Evolutionary conservation across 2,888 invertebrate genomes (phyloP).

Genomic region (Calliopum simillimum): DNA sequence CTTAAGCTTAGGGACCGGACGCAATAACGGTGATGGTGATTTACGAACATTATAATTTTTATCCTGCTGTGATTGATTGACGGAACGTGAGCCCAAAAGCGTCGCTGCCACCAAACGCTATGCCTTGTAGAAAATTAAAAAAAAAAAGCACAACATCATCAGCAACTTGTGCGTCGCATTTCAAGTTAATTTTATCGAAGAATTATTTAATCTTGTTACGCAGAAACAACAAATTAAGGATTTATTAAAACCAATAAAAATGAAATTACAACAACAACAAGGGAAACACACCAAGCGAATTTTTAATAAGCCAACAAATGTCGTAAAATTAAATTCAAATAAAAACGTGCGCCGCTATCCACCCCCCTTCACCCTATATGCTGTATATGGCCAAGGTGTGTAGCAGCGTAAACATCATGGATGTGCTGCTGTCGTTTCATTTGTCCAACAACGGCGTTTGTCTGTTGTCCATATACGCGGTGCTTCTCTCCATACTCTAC

Average conservation of each 20-base stretch:
- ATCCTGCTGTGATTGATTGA: constrained; percentile 42
- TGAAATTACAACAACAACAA: no score
- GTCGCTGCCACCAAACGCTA: background rate
- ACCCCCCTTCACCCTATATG: no score
- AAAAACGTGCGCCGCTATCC: no score
- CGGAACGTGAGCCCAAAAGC: constrained; percentile 34
- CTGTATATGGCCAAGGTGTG: background rate
- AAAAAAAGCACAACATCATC: background rate
- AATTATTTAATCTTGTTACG: constrained; percentile 11
- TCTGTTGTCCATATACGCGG: constrained; percentile 27
- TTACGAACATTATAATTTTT: constrained; percentile 36
- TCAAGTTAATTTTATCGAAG: constrained; percentile 7
- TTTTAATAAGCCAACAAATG: background rate
- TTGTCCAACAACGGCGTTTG: background rate
- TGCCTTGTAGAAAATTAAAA: constrained; percentile 3
- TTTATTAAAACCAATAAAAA: constrained; percentile 8
- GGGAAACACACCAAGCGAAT: no score
- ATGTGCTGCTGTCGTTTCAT: no score
- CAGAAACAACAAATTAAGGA: background rate
- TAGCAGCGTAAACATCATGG: background rate
- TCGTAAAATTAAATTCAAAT: no score
- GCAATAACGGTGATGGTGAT: constrained; percentile 20
- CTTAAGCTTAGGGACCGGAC: constrained; percentile 9
- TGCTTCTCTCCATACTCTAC: constrained; percentile 16
- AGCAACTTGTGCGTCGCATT: background rate